Conservation (phyloP, 1,140 invertebrate genomes). For the Coelopa frigida region DNA sequence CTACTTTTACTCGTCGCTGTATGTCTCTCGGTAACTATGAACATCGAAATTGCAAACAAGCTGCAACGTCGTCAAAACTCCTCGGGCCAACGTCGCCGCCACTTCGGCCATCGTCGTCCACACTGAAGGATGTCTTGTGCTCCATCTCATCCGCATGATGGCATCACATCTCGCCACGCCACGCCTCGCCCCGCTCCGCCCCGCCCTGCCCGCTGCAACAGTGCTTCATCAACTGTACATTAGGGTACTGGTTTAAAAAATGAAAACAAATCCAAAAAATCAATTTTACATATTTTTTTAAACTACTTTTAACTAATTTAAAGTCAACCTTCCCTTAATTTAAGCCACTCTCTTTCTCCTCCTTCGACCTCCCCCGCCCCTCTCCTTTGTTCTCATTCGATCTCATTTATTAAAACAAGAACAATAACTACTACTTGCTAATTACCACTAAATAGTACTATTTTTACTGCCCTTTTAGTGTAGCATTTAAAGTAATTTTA, state of each 20-base stretch:
- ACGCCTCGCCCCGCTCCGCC: constrained; percentile 39
- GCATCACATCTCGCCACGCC: constrained; percentile 8
- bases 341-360: not conserved
- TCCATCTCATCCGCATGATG: not conserved
- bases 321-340: not conserved
- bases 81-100: too few relatives aligned
- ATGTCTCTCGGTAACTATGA: too few relatives aligned
- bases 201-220: constrained; percentile 15
- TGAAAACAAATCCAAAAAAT: constrained; percentile 5
- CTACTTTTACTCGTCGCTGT: too few relatives aligned
- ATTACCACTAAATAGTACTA: too few relatives aligned
- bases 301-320: not conserved
- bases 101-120: not conserved
- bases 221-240: constrained; percentile 19
- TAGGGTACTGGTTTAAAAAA: constrained; percentile 32
- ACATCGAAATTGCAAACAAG: too few relatives aligned
- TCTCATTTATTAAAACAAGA: too few relatives aligned
- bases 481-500: too few relatives aligned
- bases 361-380: not conserved
- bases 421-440: too few relatives aligned
- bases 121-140: not conserved
- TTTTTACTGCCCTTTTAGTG: too few relatives aligned
- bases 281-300: not conserved
- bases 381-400: not conserved
- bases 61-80: too few relatives aligned